Base-by-base conservation (phyloP, 1,140 invertebrate genomes). In the Papilio xuthus region DNA sequence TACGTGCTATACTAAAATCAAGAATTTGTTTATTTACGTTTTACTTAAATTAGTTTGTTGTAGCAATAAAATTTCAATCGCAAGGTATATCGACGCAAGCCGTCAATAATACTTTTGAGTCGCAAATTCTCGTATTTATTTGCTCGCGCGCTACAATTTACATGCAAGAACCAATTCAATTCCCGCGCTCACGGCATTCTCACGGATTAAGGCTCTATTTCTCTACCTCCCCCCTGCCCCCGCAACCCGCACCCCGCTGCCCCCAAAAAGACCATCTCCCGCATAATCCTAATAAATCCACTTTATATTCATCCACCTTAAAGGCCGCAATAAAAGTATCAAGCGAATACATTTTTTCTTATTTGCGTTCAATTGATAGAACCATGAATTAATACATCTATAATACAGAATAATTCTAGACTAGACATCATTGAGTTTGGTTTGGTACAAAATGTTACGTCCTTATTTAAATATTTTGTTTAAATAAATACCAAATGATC, bases 221-320 rank as follows among this genome's bases (percentile, higher is more conserved):
- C 77, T 78, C 82, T 77, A 82, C 78, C 78, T 73, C 60, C 42
- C 70, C n/a, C 80, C 83, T 26, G 60, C 60, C 78, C 84, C n/a
- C 50, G 18, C n/a, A 37, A 10, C 42, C 10, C 42, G 13, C 42
- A 44, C 50, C n/a, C 50, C 4, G 50, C 50, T 53, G 50, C 50
- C 50, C 77, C 82, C 53, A 76, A 81, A n/a, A 81, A 85, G 86
- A 85, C 90, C 85, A 88, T 90, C 85, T 85, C 81, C 84, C 84
- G 83, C 86, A 90, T 93, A 93, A 93, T 93, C 91, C 90, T 56
- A 84, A 93, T 91, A 91, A 93, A 93, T 93, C 91, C 88, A 90
- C 85, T 93, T 93, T 93, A 93, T 92, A 90, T 89, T 91, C 90
- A 93, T 93, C 90, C 92, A 93, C 92, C 92, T 93, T 92, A 91